Percentiles rank a stretch among this genome's conserved stretches.
Conservation (phyloP, 2,888 invertebrate genomes). For the Rotaria sp. region DNA sequence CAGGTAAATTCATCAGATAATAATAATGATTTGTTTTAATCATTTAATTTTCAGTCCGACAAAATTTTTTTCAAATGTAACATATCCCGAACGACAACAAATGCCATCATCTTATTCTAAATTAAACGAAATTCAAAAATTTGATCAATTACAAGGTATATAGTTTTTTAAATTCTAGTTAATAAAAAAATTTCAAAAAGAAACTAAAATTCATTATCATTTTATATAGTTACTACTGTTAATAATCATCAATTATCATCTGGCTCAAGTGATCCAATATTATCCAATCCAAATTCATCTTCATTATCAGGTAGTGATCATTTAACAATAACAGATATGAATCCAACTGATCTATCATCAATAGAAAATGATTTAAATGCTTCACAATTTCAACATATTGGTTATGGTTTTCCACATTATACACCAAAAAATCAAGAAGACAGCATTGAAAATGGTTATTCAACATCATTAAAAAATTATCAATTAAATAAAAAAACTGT, state of each 20-base stretch:
- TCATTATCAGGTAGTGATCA: neutral
- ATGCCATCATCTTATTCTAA: neutral
- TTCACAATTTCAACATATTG: neutral
- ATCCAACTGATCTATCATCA: neutral
- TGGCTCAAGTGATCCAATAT: neutral
- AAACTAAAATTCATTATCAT: too few relatives aligned
- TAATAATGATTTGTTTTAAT: neutral
- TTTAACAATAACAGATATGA: neutral
- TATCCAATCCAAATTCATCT: neutral
- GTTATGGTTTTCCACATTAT: conserved; percentile 5
- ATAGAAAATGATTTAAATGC: neutral
- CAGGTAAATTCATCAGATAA: neutral
- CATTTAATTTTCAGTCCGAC: neutral
- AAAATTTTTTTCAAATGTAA: neutral
- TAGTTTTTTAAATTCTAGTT: neutral
- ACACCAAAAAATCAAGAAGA: neutral
- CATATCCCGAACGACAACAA: conserved; percentile 15
- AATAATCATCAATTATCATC: neutral
- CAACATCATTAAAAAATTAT: conserved; percentile 30
- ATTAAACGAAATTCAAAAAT: neutral
- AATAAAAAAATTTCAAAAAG: neutral
- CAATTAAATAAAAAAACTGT: conserved; percentile 33
- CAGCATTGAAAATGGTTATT: conserved; percentile 31
- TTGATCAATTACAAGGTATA: neutral
- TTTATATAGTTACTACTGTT: too few relatives aligned